Evolutionary conservation across 2,113 vertebrate genomes (phyloP).

Genomic region (Dipodomys spectabilis): DNA sequence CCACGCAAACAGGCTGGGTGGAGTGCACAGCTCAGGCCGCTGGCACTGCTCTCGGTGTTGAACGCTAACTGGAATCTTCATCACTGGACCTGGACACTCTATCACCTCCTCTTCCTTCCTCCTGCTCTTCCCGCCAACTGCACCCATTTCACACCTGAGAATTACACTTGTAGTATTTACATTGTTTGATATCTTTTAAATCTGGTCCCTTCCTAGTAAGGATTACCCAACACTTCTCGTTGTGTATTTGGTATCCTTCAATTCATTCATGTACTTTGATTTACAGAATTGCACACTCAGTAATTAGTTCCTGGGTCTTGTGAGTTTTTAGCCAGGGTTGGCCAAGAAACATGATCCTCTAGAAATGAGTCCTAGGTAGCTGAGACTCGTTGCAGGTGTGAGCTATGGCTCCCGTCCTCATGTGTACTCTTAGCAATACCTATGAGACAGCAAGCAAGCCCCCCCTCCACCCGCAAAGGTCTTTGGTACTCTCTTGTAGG

Average conservation of each 20-base stretch:
- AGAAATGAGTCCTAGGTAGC: too few species aligned
- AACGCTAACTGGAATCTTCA: neutral
- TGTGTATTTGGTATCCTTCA: neutral
- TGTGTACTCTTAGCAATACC: neutral
- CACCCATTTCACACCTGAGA: neutral
- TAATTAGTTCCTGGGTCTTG: too few species aligned
- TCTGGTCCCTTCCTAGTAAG: neutral
- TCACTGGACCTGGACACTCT: neutral
- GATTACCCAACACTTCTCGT: neutral
- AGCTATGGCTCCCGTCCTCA: too few species aligned
- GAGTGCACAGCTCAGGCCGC: rapidly evolving
- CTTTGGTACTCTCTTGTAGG: neutral
- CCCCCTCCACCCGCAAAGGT: neutral
- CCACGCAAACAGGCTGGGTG: neutral
- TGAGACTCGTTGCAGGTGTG: neutral
- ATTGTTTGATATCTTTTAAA: neutral
- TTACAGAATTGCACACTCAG: neutral
- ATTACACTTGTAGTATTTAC: neutral
- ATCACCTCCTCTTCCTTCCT: rapidly evolving
- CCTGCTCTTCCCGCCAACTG: neutral
- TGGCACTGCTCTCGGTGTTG: neutral
- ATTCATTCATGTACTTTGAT: neutral
- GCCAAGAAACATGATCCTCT: too few species aligned
- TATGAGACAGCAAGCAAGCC: neutral
- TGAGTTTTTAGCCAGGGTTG: too few species aligned